Percentiles rank a stretch among this genome's conserved stretches.
Conservation (phyloP, 2,888 invertebrate genomes). For the Pammene aurita region DNA sequence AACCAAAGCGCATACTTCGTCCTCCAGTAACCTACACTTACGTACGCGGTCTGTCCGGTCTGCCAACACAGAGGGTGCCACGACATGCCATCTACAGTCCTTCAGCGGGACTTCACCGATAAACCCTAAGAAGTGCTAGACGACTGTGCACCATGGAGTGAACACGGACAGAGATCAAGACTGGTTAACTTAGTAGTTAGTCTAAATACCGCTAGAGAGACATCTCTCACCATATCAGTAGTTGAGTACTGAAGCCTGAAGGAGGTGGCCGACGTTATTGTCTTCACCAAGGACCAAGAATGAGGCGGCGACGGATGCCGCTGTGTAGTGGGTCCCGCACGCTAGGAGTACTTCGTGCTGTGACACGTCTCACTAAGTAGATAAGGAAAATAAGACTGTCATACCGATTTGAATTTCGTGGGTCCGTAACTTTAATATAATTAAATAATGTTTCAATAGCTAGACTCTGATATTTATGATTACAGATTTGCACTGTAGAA, state of each 20-base stretch:
- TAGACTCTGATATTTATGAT: constrained; percentile 22
- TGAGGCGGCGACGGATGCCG: constrained; percentile 50
- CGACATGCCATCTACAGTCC: constrained; percentile 74
- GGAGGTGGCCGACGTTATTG: constrained; percentile 55
- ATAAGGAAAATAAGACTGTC: constrained; percentile 68
- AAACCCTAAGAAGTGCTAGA: constrained; percentile 49
- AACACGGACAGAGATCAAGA: constrained; percentile 69
- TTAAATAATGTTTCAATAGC: constrained; percentile 23
- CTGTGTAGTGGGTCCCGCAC: constrained; percentile 44
- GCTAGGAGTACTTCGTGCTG: constrained; percentile 57
- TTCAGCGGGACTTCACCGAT: constrained; percentile 71
- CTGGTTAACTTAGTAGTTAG: constrained; percentile 72
- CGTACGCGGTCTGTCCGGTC: constrained; percentile 90
- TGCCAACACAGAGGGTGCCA: constrained; percentile 92
- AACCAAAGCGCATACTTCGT: constrained; percentile 89
- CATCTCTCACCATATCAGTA: constrained; percentile 76
- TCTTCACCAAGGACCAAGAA: constrained; percentile 72
- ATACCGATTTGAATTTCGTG: constrained; percentile 41
- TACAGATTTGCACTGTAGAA: constrained; percentile 57
- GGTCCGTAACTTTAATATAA: constrained; percentile 32
- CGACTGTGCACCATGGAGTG: constrained; percentile 45
- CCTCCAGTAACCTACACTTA: constrained; percentile 91
- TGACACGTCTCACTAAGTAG: constrained; percentile 56
- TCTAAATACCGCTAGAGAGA: constrained; percentile 64
- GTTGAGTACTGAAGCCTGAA: constrained; percentile 58